A percentile compares a stretch with the other conserved stretches of the same genome.
These are phyloP conservation scores for Mola mola DNA, from an alignment of 2,113 vertebrate genomes.

Conservation along the genomic window DNA sequence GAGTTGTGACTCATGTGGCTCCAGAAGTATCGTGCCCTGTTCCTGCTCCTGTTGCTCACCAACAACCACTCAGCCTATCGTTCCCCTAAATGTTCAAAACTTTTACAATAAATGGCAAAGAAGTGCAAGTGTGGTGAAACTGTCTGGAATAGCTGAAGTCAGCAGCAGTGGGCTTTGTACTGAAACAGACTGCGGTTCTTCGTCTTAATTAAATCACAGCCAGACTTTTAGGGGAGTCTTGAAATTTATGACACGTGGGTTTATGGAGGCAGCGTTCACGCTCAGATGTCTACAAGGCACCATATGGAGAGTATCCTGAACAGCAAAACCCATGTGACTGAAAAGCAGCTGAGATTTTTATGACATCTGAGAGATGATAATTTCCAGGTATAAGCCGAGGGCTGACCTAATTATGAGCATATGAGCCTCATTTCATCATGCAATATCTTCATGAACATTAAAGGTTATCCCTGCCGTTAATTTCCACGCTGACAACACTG, in stretches of 20 bases:
- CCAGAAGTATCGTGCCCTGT: neutral
- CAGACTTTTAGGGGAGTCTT: constrained; percentile 47
- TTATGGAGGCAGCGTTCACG: constrained; percentile 45
- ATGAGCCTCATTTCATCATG: constrained; percentile 12
- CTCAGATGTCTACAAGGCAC: constrained; percentile 28
- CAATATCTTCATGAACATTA: constrained; percentile 39
- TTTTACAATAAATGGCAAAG: constrained; percentile 26
- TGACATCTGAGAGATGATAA: neutral
- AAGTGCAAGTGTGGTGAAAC: constrained; percentile 24
- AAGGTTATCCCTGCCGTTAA: constrained; percentile 50
- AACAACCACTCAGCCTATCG: constrained; percentile 28
- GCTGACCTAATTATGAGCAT: constrained; percentile 24
- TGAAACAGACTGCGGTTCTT: constrained; percentile 20
- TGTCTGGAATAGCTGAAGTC: constrained; percentile 46
- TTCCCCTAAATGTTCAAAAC: constrained; percentile 15
- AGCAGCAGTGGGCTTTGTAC: constrained; percentile 36
- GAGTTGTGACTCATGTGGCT: constrained; percentile 4
- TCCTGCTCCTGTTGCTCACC: constrained; percentile 19
- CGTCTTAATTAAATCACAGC: constrained; percentile 64
- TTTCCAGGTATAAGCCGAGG: neutral
- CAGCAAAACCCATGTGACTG: constrained; percentile 24
- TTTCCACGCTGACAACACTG: constrained; percentile 10
- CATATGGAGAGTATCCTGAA: constrained; percentile 16
- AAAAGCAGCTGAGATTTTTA: no score
- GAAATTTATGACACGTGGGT: constrained; percentile 59